phyloP scores from a whole-genome alignment of 2,888 invertebrate species.

The Clanis bilineata region DNA sequence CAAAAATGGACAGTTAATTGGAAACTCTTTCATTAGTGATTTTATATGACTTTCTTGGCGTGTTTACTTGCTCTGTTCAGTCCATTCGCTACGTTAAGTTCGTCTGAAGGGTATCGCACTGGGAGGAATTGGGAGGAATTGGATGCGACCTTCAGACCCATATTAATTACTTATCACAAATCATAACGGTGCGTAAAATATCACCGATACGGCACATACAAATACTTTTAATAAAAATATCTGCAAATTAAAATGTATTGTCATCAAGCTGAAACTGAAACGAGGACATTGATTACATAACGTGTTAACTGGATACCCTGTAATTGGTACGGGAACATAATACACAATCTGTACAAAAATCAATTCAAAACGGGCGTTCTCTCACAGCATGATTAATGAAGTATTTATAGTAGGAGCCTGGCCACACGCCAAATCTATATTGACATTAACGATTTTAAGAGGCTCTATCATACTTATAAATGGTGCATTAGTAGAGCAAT shows the following conservation, averaged over 20 bases:
- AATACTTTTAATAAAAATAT: neutral
- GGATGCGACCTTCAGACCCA: too few relatives aligned
- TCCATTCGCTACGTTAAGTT: too few relatives aligned
- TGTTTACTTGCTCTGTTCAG: too few relatives aligned
- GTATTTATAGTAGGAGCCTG: constrained; percentile 49
- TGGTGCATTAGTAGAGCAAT: neutral
- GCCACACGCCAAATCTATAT: constrained; percentile 57
- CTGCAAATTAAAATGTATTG: neutral
- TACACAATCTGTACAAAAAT: constrained; percentile 45
- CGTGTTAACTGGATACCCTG: neutral
- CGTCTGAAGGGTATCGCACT: too few relatives aligned
- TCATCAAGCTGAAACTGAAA: neutral
- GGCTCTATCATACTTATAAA: constrained; percentile 31
- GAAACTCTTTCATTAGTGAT: too few relatives aligned
- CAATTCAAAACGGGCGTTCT: constrained; percentile 44
- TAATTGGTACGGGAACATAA: constrained; percentile 23
- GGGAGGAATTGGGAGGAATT: too few relatives aligned
- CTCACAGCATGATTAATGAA: constrained; percentile 53
- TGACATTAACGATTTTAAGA: constrained; percentile 53
- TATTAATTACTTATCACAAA: too few relatives aligned
- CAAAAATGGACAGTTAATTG: too few relatives aligned
- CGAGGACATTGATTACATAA: neutral
- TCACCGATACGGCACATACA: neutral
- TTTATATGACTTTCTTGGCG: too few relatives aligned
- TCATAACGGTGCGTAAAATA: neutral